Base-by-base conservation (phyloP, 2,888 invertebrate genomes). In the Galeruca laticollis region DNA sequence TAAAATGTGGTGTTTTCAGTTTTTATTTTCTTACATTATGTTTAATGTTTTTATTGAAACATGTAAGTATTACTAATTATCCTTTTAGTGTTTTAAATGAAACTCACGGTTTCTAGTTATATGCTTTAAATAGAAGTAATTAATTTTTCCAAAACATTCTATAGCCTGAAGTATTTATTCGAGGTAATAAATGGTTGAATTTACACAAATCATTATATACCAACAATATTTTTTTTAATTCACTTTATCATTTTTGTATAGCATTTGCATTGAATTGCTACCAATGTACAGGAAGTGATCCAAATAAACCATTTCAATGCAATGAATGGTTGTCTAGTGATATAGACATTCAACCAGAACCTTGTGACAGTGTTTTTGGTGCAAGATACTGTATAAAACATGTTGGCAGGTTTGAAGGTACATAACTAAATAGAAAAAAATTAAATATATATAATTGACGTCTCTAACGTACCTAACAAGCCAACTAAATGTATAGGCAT, bases 331-430 rank as follows among this genome's bases (percentile, higher is more conserved):
- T 94, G 82, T 87, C 86, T 82, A 78, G 77, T 60, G 88, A 88
- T 76, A 86, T 88, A 79, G 90, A 91, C 81, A 88, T 96, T 77
- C 82, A 86, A 80, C 91, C 92, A 63, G 88, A 88, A 77, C 88
- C 92, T 79, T 97, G 97, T 86, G 90, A 92, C 75, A 87, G 89
- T 70, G 94, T 97, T 71, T 94, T 94, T 83, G 92, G 90, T 75
- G 96, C 97, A 15, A 89, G 91, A 80, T 98, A 91, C 85, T 98
- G 98, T 86, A 90, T 98, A 78, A 98, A 98, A 88, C 94, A 95
- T 81, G 93, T 95, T 71, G 98, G 98, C 75, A 90, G 97, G 82
- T 95, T 89, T 80, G 95, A 95, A 93, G 96, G 94, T 94, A 87
- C 64, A 31, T 31, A 18, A 11, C 6, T 49, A 2, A 52, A 26